A percentile compares a stretch with the other conserved stretches of the same genome.
These are phyloP conservation scores for Tychaedon coryphoeus DNA, from an alignment of 2,113 vertebrate species.

Conservation along the genomic window DNA sequence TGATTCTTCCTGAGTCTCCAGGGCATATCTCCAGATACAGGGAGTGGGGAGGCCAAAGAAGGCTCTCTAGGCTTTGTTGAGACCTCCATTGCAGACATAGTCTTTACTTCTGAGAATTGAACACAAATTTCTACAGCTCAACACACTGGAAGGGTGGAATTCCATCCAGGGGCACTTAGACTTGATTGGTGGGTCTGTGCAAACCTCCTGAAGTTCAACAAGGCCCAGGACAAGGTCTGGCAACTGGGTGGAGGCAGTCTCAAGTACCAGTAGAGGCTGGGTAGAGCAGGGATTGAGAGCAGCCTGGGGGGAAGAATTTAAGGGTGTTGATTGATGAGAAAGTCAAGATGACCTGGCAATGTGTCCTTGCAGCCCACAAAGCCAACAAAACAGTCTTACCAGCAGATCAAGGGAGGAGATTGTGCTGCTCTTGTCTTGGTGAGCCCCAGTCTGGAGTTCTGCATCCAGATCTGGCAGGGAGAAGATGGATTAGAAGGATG, in stretches of 20 bases:
- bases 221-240: neutral
- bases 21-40: neutral
- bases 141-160: neutral
- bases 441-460: neutral
- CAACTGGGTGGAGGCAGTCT: neutral
- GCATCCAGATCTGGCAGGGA: neutral
- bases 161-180: neutral
- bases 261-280: neutral
- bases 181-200: neutral
- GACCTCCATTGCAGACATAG: neutral
- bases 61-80: neutral
- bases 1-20: neutral
- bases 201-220: neutral
- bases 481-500: neutral
- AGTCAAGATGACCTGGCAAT: neutral
- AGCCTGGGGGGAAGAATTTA: neutral
- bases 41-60: neutral
- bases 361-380: neutral
- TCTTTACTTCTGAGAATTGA: neutral
- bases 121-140: neutral
- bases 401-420: neutral
- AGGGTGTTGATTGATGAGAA: neutral
- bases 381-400: neutral
- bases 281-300: neutral
- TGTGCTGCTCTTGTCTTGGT: neutral